Evolutionary conservation across 2,888 invertebrate species (phyloP), one percentile per base, ranked within the genome.

Genomic region (Invenusta paracnida): DNA sequence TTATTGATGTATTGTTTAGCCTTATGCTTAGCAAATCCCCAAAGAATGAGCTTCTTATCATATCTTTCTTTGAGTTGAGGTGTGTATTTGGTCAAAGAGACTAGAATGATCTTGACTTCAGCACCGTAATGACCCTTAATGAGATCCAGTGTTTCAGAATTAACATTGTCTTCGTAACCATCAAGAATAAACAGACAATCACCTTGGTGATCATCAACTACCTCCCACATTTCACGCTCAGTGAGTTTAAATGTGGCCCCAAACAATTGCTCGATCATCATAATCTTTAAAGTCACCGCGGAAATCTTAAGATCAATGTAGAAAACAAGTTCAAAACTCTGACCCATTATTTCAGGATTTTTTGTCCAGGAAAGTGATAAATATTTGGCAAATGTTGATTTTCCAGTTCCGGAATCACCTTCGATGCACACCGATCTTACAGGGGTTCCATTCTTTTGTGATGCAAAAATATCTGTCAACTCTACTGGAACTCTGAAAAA

Each of bases 331-430:
- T 85, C n/a, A 25, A 86, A 66, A 0, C n/a, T 28, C 1, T 86
- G n/a, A 2, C 85, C 85, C 5, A 85, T 86, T 0, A 86, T 23
- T 29, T 86, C 85, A n/a, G 87, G 87, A 23, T 89, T 88, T 17
- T 87, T 88, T 0, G 89, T 89, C 91, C 91, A 91, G 67, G 87
- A 87, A 81, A 89, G 88, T 0, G 90, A 86, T 79, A 91, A 79
- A 88, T 89, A 89, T 30, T 88, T 86, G 29, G 88, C 88, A 23
- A 90, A 87, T 23, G 89, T 88, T 0, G 90, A 88, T 86, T 90
- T 90, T 2, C 91, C 91, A 86, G 88, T 89, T 84, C 91, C 91
- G 83, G 89, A 87, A 2, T 86, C 85, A 0, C 91, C 91, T 85
- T 90, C 89, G 2, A 90, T 73, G 27, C 90, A 82, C 11, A 90